These are phyloP conservation scores for Sphinx pinastri DNA, from an alignment of 2,888 invertebrate species.

Conservation along the genomic window DNA sequence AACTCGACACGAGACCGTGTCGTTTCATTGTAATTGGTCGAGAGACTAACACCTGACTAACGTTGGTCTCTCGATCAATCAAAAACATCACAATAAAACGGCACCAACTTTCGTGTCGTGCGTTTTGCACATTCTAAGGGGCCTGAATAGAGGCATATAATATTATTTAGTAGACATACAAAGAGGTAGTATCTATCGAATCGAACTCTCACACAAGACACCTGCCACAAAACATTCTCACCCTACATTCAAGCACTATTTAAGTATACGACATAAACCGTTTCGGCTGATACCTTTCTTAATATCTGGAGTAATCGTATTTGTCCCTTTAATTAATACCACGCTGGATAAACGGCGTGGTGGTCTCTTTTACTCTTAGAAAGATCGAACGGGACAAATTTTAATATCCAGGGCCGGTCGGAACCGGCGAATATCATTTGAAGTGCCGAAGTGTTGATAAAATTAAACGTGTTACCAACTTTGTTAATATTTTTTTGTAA, in stretches of 20 bases:
- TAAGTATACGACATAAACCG: neutral
- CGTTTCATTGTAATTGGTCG: too few relatives aligned
- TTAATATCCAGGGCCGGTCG: neutral
- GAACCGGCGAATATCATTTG: neutral
- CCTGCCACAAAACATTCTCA: neutral
- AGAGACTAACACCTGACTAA: too few relatives aligned
- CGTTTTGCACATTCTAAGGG: too few relatives aligned
- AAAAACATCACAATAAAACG: too few relatives aligned
- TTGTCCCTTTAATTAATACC: neutral
- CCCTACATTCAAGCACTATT: neutral
- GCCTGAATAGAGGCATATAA: too few relatives aligned
- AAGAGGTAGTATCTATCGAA: too few relatives aligned
- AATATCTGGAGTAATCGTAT: slow-evolving; percentile 3
- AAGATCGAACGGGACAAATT: neutral
- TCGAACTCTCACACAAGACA: neutral
- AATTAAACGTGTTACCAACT: neutral
- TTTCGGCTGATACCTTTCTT: neutral
- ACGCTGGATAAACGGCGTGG: neutral
- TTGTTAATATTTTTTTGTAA: too few relatives aligned
- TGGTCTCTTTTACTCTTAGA: neutral
- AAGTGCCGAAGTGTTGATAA: neutral
- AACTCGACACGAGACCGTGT: too few relatives aligned
- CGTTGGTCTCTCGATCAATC: too few relatives aligned
- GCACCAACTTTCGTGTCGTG: too few relatives aligned
- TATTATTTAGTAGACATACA: too few relatives aligned